phyloP scores from a whole-genome alignment of 2,113 vertebrate genomes.

The Carassius auratus region DNA sequence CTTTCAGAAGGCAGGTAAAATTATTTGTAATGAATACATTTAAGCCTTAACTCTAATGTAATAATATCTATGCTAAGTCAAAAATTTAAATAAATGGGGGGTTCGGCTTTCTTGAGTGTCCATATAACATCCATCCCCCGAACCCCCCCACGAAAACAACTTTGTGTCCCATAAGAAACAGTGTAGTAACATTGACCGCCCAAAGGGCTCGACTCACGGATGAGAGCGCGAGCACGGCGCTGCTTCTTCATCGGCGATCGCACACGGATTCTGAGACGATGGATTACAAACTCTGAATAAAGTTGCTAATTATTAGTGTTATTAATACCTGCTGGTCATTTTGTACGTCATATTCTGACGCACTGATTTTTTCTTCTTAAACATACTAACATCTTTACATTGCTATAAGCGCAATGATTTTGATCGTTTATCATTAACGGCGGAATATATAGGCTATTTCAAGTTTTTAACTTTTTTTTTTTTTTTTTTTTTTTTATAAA shows the following conservation, averaged over 20 bases:
- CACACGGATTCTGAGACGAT: constrained; percentile 2
- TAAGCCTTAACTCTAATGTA: neutral
- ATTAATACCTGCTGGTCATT: neutral
- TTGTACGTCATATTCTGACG: neutral
- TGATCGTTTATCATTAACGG: neutral
- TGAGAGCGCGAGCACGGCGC: neutral
- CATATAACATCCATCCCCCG: neutral
- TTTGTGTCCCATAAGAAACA: neutral
- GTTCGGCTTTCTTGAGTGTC: neutral
- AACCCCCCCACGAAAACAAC: neutral
- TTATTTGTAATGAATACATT: neutral
- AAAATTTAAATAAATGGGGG: neutral
- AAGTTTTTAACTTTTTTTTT: neutral
- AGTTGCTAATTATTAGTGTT: neutral
- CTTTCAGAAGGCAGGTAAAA: neutral
- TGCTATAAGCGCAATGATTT: constrained; percentile 11
- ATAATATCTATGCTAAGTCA: neutral
- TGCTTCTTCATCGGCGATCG: neutral
- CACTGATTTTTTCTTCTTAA: no score
- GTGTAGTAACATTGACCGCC: neutral
- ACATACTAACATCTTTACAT: neutral
- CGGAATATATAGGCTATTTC: neutral
- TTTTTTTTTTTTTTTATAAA: neutral
- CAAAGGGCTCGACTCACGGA: constrained; percentile 2
- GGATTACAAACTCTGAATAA: constrained; percentile 35